Conservation (phyloP, 2,888 invertebrate genomes). For the Drosophila infuscata region DNA sequence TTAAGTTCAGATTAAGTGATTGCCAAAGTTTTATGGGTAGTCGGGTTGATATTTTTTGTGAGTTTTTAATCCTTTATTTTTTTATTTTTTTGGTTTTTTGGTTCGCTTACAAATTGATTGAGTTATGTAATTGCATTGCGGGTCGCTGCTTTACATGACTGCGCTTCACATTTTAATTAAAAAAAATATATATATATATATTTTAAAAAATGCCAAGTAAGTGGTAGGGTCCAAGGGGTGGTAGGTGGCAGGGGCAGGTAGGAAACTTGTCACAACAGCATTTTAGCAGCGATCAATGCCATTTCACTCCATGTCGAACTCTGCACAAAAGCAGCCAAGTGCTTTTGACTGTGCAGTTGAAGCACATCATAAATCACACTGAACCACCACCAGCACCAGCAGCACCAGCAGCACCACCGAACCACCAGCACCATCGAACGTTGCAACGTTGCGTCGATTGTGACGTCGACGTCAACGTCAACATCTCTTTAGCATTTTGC, state of each 20-base stretch:
- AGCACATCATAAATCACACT: conserved; percentile 78
- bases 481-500: conserved; percentile 72
- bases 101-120: conserved; percentile 82
- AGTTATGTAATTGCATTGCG: conserved; percentile 80
- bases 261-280: conserved; percentile 64
- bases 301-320: conserved; percentile 72
- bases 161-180: conserved; percentile 77
- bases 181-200: conserved; percentile 8
- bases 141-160: conserved; percentile 67
- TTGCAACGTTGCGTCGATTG: conserved; percentile 21
- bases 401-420: conserved; percentile 1
- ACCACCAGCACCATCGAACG: not conserved
- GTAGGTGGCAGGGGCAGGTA: not conserved
- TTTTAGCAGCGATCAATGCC: conserved; percentile 76
- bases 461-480: conserved; percentile 38
- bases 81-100: conserved; percentile 1
- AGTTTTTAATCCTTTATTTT: conserved; percentile 1
- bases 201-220: conserved; percentile 19
- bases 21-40: conserved; percentile 59
- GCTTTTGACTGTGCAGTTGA: conserved; percentile 45
- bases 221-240: not conserved
- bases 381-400: conserved; percentile 20
- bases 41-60: conserved; percentile 14
- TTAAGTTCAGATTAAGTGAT: conserved; percentile 80
- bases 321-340: conserved; percentile 27